Evolutionary conservation across 1,140 invertebrate genomes (phyloP), one percentile per base, ranked within the genome.

Genomic region (Bradysia coprophila): DNA sequence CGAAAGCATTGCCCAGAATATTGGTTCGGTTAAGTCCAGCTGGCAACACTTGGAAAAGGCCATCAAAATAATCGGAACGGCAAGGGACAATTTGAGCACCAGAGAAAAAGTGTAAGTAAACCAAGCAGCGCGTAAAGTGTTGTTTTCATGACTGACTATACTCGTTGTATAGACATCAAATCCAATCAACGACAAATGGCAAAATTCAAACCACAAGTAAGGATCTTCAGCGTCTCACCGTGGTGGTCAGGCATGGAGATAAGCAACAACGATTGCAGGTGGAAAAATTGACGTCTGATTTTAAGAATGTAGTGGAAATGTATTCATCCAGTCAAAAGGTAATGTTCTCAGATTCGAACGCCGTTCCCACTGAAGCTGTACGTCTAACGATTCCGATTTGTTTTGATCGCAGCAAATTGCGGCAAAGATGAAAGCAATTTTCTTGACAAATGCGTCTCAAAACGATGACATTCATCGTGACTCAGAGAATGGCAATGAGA

Each of bases 251-350:
- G 38, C 68, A 69, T 50, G 74, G 73, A 2, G 78, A 83, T 54
- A 81, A 85, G 53, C 73, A 79, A 43, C 78, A 82, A 50, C 83
- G 81, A 52, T 64, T 90, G 45, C 81, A 89, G 62, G 70, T 84
- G 34, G 84, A 86, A 48, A 75, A 82, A 58, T 65, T 92, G 1
- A 83, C 76, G 5, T 75, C 75, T 49, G 79, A 83, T 48, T 90
- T 89, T 54, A 75, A 76, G 47, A 78, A 81, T 50, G 75, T 81
- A 9, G 64, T 90, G 0, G 72, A 77, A 36, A 77, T 74, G 56
- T 92, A 89, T 52, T 76, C 78, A 34, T 59, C 67, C 13, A 66
- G 82, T 48, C 86, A 90, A 58, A 83, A 84, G 65, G 81, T 83
- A 64, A 43, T 46, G n/a, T n/a, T n/a, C n/a, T 51, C 31, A 41